Base-by-base conservation (phyloP, 2,888 invertebrate genomes). In the Teleogryllus oceanicus region DNA sequence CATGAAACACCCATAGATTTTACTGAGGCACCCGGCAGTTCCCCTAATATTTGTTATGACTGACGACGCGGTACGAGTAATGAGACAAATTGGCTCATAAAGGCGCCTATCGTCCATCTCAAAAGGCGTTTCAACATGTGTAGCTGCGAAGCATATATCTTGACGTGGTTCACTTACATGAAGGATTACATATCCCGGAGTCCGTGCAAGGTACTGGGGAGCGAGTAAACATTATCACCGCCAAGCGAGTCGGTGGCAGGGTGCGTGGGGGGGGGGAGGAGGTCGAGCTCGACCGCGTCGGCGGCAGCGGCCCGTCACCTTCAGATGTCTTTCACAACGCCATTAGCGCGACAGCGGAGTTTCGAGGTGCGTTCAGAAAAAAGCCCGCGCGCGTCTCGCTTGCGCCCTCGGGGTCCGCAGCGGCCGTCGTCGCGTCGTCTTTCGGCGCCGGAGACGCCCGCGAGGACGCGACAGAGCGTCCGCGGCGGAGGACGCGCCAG, bases 1-100 rank as follows among this genome's bases (percentile, higher is more conserved):
- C 62, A 62, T 62, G 62, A 62, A 62, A 62, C 62, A n/a, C 62
- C 62, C 62, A 62, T 62, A 62, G 62, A 62, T 62, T 62, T 62
- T 62, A 62, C 62, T n/a, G 62, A 62, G 62, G 62, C 62, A 16
- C 62, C n/a, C 62, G 62, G 16, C 62, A 62, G 62, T n/a, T 62
- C n/a, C 62, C 62, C n/a, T 62, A 62, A 62, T 62, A 62, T 62
- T 62, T 62, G 62, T 62, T 62, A 62, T 62, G 62, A 62, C 62
- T 62, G 62, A 62, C 62, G 62, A 62, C 62, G 62, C 62, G n/a
- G 16, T 62, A n/a, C 62, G 62, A 62, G 62, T 62, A 62, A 62
- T 62, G 62, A 62, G 62, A 62, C 62, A 62, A 62, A 62, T 62
- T 62, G 62, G 62, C 62, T 62, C 62, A 62, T 62, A 62, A 62